Evolutionary conservation across 2,888 invertebrate species (phyloP).

Genomic region (Pseudococcus viburni): DNA sequence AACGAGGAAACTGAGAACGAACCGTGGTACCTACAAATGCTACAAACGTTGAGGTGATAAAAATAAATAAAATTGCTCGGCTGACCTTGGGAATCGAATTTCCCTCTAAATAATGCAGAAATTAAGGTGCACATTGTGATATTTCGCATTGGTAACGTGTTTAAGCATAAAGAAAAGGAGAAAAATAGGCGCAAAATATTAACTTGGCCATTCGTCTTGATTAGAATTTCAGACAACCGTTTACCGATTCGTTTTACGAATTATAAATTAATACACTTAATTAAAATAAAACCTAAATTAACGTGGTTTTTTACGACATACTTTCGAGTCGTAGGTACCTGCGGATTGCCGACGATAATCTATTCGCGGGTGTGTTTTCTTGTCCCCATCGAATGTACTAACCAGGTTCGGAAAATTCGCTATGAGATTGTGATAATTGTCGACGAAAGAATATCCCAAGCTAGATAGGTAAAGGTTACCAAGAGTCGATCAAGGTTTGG

Average conservation of each 20-base stretch:
- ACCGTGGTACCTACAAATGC: constrained; percentile 6
- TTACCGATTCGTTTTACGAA: constrained; percentile 53
- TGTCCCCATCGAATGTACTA: background rate
- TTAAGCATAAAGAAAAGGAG: constrained; percentile 47
- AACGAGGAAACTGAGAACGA: background rate
- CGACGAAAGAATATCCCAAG: background rate
- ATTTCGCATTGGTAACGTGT: constrained; percentile 50
- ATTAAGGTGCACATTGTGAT: constrained; percentile 43
- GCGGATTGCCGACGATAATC: too few relatives aligned
- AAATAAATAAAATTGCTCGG: background rate
- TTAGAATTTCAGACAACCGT: constrained; percentile 39
- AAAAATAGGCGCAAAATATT: constrained; percentile 20
- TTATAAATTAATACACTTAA: constrained; percentile 52
- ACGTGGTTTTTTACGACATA: constrained; percentile 39
- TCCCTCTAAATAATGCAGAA: constrained; percentile 46
- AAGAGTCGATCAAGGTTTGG: background rate
- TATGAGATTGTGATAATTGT: background rate
- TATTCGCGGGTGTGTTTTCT: background rate
- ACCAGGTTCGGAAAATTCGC: too few relatives aligned
- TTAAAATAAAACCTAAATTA: constrained; percentile 40
- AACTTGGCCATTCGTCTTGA: constrained; percentile 39
- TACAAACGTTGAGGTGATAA: background rate
- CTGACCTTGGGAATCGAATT: constrained; percentile 43
- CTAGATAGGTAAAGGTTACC: background rate
- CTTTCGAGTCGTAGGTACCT: background rate